These are phyloP conservation scores for Solenopsis fugax DNA, from an alignment of 1,140 invertebrate genomes.

Conservation along the genomic window DNA sequence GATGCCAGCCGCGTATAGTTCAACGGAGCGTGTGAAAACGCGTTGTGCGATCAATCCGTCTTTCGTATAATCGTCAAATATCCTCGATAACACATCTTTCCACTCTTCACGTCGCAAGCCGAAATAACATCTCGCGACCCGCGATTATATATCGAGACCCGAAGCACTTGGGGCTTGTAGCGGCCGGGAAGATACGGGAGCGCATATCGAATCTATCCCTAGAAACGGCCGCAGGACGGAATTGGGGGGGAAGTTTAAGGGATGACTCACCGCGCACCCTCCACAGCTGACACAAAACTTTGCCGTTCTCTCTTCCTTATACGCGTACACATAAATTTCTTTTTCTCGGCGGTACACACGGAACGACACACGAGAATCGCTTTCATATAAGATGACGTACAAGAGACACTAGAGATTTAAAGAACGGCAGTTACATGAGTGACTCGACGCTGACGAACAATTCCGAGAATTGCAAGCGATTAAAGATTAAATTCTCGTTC, in stretches of 20 bases:
- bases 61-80: background rate
- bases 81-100: constrained; percentile 57
- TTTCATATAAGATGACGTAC: background rate
- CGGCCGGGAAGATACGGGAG: constrained; percentile 24
- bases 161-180: constrained; percentile 32
- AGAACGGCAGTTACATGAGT: background rate
- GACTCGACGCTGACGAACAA: background rate
- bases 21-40: constrained; percentile 4
- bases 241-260: constrained; percentile 61
- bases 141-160: constrained; percentile 39
- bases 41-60: background rate
- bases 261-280: constrained; percentile 60
- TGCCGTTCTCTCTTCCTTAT: constrained; percentile 25
- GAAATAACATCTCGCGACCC: constrained; percentile 52
- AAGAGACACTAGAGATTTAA: background rate
- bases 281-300: constrained; percentile 45
- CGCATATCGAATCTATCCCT: constrained; percentile 59
- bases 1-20: constrained; percentile 17
- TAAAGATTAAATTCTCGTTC: background rate
- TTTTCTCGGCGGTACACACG: background rate
- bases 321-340: constrained; percentile 7
- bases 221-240: constrained; percentile 49
- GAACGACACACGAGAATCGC: background rate
- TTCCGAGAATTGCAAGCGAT: background rate
- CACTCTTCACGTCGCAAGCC: background rate